Evolutionary conservation across 2,888 invertebrate species (phyloP).

Genomic region (Nephrotoma guestfalica): DNA sequence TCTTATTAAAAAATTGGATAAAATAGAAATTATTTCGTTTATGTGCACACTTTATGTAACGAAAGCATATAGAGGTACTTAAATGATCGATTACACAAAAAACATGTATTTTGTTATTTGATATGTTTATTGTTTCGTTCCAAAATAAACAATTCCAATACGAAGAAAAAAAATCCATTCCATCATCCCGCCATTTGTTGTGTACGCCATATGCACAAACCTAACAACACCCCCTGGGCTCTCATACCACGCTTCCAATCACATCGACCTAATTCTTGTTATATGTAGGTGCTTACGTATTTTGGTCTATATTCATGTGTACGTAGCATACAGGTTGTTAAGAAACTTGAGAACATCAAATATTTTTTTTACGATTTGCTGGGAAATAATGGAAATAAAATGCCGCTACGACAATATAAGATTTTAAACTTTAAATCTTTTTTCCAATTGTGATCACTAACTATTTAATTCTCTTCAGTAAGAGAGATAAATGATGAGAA

Average conservation of each 20-base stretch:
- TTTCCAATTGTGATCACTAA: no score
- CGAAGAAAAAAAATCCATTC: not conserved
- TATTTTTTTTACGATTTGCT: no score
- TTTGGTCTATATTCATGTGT: no score
- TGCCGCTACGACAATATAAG: no score
- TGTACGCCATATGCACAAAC: not conserved
- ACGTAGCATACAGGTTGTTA: no score
- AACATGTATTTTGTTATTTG: not conserved
- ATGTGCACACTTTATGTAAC: not conserved
- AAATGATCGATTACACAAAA: not conserved
- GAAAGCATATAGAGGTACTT: not conserved
- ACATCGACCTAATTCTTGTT: not conserved
- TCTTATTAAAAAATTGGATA: not conserved
- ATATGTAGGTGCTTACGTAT: no score
- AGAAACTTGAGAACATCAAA: no score
- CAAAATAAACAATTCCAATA: not conserved
- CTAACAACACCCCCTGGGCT: not conserved
- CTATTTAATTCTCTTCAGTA: no score
- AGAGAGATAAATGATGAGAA: no score
- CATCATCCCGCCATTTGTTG: not conserved
- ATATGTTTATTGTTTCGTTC: not conserved
- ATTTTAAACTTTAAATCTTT: no score
- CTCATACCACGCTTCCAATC: not conserved
- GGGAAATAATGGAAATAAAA: no score
- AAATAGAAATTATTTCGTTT: not conserved